Conservation (phyloP, 2,113 vertebrate genomes). For the Corapipo altera region DNA sequence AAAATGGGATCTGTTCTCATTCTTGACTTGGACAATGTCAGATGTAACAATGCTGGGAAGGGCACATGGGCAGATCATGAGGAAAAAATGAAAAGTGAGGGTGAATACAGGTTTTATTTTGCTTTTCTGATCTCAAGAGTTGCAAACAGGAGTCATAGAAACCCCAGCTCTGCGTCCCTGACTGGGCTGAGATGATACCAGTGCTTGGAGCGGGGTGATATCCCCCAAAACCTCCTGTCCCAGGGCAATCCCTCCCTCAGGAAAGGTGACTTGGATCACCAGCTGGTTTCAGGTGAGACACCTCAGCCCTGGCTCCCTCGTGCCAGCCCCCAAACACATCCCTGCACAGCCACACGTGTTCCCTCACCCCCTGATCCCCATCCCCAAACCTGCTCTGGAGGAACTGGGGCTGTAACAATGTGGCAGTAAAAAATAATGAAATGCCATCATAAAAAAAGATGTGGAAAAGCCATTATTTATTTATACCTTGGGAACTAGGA, state of each 20-base stretch:
- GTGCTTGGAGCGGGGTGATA: neutral
- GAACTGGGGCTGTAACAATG: constrained; percentile 53
- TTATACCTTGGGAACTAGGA: constrained; percentile 72
- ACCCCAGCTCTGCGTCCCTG: neutral
- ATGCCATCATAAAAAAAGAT: constrained; percentile 61
- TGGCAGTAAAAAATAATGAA: constrained; percentile 77
- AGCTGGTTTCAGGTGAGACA: neutral
- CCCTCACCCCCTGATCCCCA: neutral
- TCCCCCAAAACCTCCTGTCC: neutral
- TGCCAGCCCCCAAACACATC: neutral
- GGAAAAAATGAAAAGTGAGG: neutral
- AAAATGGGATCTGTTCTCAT: neutral
- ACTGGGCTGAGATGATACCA: rapidly evolving
- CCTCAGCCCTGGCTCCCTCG: neutral
- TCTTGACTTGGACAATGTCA: rapidly evolving
- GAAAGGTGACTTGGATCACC: neutral
- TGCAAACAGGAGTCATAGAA: rapidly evolving
- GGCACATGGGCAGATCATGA: neutral
- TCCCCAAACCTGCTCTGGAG: neutral
- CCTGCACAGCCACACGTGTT: neutral
- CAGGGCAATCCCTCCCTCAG: neutral
- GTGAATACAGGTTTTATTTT: neutral
- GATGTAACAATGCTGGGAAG: neutral
- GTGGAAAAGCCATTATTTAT: constrained; percentile 74
- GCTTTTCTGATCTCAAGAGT: rapidly evolving